Conservation (phyloP, 2,797 vertebrate species). For the Manis pentadactyla region DNA sequence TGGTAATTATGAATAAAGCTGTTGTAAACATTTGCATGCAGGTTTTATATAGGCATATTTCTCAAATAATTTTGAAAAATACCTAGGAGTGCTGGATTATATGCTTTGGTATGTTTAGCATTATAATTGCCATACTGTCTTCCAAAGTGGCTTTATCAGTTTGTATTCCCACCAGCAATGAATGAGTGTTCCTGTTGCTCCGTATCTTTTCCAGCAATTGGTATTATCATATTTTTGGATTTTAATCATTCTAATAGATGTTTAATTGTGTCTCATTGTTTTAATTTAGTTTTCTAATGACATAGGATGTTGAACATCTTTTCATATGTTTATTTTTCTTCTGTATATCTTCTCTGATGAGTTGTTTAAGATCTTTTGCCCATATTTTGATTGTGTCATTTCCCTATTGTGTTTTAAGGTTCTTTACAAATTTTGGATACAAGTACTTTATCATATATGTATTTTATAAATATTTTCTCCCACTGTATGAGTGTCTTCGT, state of each 20-base stretch:
- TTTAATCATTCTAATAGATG: not conserved
- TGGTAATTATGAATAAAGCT: not conserved
- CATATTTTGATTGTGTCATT: not conserved
- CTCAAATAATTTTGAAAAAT: not conserved
- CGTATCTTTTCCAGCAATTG: not conserved
- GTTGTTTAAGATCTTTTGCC: not conserved
- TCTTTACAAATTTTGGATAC: not conserved
- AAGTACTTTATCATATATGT: not conserved
- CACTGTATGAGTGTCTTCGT: not conserved
- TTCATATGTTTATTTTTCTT: not conserved
- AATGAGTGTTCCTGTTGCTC: not conserved
- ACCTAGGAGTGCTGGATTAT: not conserved
- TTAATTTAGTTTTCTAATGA: constrained; percentile 25
- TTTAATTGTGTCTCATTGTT: not conserved
- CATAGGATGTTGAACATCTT: not conserved
- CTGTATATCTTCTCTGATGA: not conserved
- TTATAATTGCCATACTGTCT: not conserved
- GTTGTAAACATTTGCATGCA: not conserved
- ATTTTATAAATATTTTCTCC: not conserved
- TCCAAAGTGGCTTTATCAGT: not conserved
- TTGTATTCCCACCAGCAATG: not conserved
- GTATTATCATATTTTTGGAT: not conserved
- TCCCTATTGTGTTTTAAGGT: not conserved
- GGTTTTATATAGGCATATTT: not conserved
- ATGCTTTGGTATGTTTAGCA: not conserved